Base-by-base conservation (phyloP, 2,888 invertebrate species). In the Pherbina coryleti region DNA sequence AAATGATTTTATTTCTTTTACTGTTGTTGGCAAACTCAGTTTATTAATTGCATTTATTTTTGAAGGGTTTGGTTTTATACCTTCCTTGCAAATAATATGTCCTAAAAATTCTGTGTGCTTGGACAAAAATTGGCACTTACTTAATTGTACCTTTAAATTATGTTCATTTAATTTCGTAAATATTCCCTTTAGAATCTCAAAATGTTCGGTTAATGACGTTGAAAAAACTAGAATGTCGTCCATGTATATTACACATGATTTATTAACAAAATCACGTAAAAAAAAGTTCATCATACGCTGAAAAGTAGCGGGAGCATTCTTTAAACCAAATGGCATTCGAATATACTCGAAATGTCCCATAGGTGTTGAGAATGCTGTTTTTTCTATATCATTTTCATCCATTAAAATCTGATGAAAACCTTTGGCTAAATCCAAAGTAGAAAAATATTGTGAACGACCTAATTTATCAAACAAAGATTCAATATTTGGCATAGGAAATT, bases 391-490 rank as follows among this genome's bases (percentile, higher is more conserved):
- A 11, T 62, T n/a, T 5, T 77, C 22, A 9, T 81, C 37, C 80
- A 87, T 84, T 25, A 82, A 80, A 1, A 88, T 86, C 73, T 87
- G 86, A 51, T 86, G 84, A 66, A 86, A 87, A 0, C 86, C 86
- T 0, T 81, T 84, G 0, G 85, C 84, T 0, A 86, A 62, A 76
- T 86, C 86, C 0, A 85, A 70, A 60, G 64, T 70, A 17, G 69
- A 51, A 51, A 67, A 77, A 19, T 78, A 71, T 49, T 66, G 66
- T 19, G 28, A n/a, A n/a, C n/a, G n/a, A n/a, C n/a, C 72, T 37
- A 64, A 25, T 44, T 77, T 72, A 44, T 73, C 73, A 11, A 73
- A 70, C 62, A 76, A 62, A 53, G 60, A 60, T 4, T 71, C 70
- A 19, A 76, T 76, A 62, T 71, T 77, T 19, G 72, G 73, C 55